Evolutionary conservation across 2,888 invertebrate species (phyloP), one percentile per base, ranked within the genome.

Genomic region (Galerucella calmariensis): DNA sequence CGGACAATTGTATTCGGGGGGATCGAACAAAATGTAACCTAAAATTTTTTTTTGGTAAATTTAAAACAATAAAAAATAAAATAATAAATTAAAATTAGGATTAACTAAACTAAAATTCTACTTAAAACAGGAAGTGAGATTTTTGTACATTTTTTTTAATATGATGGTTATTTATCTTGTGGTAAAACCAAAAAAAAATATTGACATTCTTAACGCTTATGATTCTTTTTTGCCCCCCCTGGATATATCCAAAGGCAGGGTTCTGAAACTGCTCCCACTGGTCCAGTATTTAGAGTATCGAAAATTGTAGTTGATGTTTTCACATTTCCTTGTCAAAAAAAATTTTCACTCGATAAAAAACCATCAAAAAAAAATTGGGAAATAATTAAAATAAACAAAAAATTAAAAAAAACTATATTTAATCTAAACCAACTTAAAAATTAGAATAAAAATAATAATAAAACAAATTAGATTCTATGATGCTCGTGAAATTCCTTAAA

Each of bases 1-100:
- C n/a, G 79, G 78, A 46, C 82, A 82, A 69, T 78, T 75, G 75
- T 79, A 81, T 61, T 79, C 79, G n/a, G 74, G 78, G 10, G 78
- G 79, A 27, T 79, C 78, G 61, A 79, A 80, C 53, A 79, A 65
- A 56, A 82, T 77, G 73, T 80, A 81, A 75, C 78, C 79, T 79
- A 70, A 69, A 79, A 79, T 72, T 63, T 73, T 41, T 27, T 65
- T 66, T 62, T 68, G 27, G 51, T 70, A 56, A 73, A 69, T 75
- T 76, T 53, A 76, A 74, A 66, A 75, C 24, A 63, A 73, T 63
- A 71, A 51, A 20, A 69, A 65, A 77, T 51, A 41, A 68, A 72
- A 58, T n/a, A 73, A 65, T 75, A 53, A 67, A 65, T 61, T 14
- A 41, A 59, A 70, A 56, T n/a, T 10, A 44, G 63, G 53, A 14